Base-by-base conservation (phyloP, 1,140 invertebrate genomes). In the Ooceraea biroi region DNA sequence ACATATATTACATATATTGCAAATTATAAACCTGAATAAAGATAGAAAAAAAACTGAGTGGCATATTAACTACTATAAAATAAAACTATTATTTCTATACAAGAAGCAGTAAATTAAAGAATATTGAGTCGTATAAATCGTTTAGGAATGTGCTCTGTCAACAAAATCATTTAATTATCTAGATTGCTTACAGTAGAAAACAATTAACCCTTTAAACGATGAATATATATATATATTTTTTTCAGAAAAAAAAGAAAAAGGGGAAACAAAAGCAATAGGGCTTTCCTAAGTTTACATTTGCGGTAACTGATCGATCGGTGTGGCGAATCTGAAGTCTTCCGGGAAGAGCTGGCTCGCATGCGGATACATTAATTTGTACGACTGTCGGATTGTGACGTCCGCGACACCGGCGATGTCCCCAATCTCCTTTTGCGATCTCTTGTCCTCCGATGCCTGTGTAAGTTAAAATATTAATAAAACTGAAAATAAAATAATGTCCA, bases 401-500 rank as follows among this genome's bases (percentile, higher is more conserved):
- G 99, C 99, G 1, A 99, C 99, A 83, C 99, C 99, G 66, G 99
- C 98, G 86, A 99, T 99, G 90, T 99, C 99, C 3, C 99, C 98
- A 90, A 99, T 99, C 94, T 99, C 99, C 94, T 99, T 99, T 92
- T 99, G 98, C 65, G 97, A 98, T 88, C 97, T 96, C 94, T 99
- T 99, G 86, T 98, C 97, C 88, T 98, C 98, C 0, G 99, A 99
- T 5, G 98, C 98, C 96, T 98, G 91, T 65, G 94, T 80, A 84
- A 3, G 85, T 72, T n/a, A 66, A 61, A 77, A 76, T 58, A 17
- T 66, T 12, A 0, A 36, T 44, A n/a, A n/a, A n/a, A n/a, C n/a
- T 44, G 44, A 48, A 78, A 69, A 50, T 50, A 46, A 52, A 73
- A 55, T 27, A 80, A 36, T 63, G 5, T 1, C 7, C 12, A 1